Evolutionary conservation across 1,140 invertebrate species (phyloP).

Genomic region (Aphelenchoides fujianensis): DNA sequence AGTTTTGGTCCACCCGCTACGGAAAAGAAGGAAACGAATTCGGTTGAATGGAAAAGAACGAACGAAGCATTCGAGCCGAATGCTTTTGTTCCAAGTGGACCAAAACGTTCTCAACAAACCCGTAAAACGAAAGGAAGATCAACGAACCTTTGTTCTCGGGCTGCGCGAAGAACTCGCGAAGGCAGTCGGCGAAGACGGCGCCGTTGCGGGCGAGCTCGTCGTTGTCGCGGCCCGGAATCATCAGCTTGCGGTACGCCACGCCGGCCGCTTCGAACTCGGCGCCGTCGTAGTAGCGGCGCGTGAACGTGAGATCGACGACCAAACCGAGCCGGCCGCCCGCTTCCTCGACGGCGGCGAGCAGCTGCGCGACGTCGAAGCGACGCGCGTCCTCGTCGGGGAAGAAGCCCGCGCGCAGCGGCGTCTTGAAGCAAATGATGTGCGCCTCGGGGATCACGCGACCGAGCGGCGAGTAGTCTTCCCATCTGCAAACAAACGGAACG

Average conservation of each 20-base stretch:
- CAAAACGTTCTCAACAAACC: background rate
- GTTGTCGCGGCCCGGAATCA: constrained; percentile 64
- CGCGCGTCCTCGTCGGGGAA: constrained; percentile 41
- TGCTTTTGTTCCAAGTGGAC: background rate
- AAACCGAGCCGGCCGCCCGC: constrained; percentile 65
- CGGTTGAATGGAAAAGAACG: too few species aligned
- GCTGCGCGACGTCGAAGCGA: constrained; percentile 27
- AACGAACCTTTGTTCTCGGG: constrained; percentile 10
- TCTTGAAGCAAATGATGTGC: constrained; percentile 74
- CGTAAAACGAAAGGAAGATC: background rate
- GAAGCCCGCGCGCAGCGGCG: constrained; percentile 70
- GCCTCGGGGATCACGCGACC: constrained; percentile 64
- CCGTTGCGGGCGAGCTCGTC: constrained; percentile 32
- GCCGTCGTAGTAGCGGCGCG: constrained; percentile 69
- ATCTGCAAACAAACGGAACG: too few species aligned
- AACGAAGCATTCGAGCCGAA: too few species aligned
- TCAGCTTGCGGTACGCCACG: constrained; percentile 65
- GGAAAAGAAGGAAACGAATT: too few species aligned
- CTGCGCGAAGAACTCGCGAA: constrained; percentile 25
- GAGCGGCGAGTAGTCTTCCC: constrained; percentile 20
- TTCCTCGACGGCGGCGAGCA: constrained; percentile 40
- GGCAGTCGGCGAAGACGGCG: constrained; percentile 32
- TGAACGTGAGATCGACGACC: constrained; percentile 72
- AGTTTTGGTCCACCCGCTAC: too few species aligned
- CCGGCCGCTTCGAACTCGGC: constrained; percentile 37